Base-by-base conservation (phyloP, 1,140 invertebrate species). In the Heterodera schachtii region DNA sequence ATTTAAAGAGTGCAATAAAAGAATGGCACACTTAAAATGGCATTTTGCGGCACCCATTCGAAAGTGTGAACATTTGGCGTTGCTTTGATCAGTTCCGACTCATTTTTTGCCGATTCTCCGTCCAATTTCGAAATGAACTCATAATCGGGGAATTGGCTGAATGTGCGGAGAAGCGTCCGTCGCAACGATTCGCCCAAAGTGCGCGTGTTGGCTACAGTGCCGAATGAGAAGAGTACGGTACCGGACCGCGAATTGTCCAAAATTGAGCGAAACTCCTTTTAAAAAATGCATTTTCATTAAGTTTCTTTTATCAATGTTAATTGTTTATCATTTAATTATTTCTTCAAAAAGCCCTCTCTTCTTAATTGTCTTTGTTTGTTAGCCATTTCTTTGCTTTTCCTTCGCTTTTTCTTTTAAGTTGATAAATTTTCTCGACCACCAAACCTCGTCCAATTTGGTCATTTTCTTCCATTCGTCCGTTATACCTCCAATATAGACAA, bases 11-110 rank as follows among this genome's bases (percentile, higher is more conserved):
- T 52, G 9, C 16, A 87, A 86, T 46, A 46, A 83, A 82, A 69
- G 19, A 16, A 43, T 52, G 49, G 49, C 49, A 73, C 75, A 92
- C 92, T 92, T 66, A 93, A 88, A 85, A 93, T 89, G 86, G 93
- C 93, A 84, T 93, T 92, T 90, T 94, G 94, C 19, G 93, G 93
- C 83, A 93, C 90, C 93, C 93, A 94, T 82, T 92, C 91, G 75
- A 91, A 86, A 43, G 93, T 67, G 73, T 85, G 80, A 8, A 90
- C 75, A 81, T 90, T 90, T 9, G 47, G 31, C 6, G 78, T n/a
- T 11, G 47, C 31, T 43, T 73, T 85, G 21, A 83, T 19, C 44
- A 82, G 46, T 46, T 47, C 74, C 47, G 76, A 74, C 8, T 86
- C 83, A 43, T 73, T 85, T 21, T 78, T 73, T 52, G 21, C 70